A percentile compares a stretch with the other conserved stretches of the same genome.
Conservation (phyloP, 1,140 invertebrate genomes). For the Ceratina australensis region DNA sequence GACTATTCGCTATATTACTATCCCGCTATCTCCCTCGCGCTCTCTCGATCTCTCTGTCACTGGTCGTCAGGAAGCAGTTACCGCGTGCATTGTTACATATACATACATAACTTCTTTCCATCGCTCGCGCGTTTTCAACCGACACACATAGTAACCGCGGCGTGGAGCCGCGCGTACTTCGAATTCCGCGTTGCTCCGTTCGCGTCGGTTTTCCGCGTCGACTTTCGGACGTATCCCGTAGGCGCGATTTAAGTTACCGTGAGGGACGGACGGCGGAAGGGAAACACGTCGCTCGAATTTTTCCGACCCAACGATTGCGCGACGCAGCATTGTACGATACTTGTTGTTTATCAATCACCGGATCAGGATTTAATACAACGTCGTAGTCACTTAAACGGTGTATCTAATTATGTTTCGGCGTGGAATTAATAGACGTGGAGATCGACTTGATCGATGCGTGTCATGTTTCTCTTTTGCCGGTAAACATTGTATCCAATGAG, state of each 20-base stretch:
- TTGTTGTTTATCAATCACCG: too few species aligned
- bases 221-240: too few species aligned
- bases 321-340: too few species aligned
- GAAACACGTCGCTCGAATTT: not conserved
- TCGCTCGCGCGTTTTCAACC: constrained; percentile 40
- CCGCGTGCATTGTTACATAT: constrained; percentile 62
- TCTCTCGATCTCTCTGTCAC: constrained; percentile 4
- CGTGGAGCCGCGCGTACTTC: constrained; percentile 51
- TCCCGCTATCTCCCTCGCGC: not conserved
- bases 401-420: too few species aligned
- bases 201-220: constrained; percentile 26
- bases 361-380: too few species aligned
- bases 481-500: not conserved
- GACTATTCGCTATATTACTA: too few species aligned
- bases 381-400: too few species aligned
- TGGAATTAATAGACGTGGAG: not conserved
- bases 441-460: not conserved
- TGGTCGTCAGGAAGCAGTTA: constrained; percentile 56
- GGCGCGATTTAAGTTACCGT: constrained; percentile 16
- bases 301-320: too few species aligned
- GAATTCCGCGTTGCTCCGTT: constrained; percentile 47
- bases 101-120: constrained; percentile 60
- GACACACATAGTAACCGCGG: constrained; percentile 32
- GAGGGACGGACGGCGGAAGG: not conserved
- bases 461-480: not conserved